These are phyloP conservation scores for Sebastolobus alascanus DNA, from an alignment of 2,797 vertebrate species.

Conservation along the genomic window DNA sequence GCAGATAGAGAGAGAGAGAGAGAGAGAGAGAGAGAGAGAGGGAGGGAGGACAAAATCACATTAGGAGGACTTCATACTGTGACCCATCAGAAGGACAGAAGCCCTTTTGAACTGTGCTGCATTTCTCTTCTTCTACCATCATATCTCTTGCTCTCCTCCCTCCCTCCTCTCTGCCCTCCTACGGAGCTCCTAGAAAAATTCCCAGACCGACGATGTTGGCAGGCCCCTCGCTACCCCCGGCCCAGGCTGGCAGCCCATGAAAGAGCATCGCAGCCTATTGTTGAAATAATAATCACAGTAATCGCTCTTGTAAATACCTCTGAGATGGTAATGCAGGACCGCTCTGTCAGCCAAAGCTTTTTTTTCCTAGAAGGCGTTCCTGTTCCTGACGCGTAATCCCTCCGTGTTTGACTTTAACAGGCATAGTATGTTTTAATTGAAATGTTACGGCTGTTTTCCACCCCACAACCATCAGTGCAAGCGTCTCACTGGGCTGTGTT, in stretches of 20 bases:
- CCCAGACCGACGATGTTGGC: constrained; percentile 81
- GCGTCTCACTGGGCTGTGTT: constrained; percentile 28
- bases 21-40: constrained; percentile 81
- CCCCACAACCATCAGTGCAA: constrained; percentile 30
- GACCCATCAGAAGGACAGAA: constrained; percentile 74
- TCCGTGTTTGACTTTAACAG: constrained; percentile 70
- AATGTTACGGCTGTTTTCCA: constrained; percentile 62
- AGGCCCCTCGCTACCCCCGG: constrained; percentile 72
- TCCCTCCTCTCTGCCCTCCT: constrained; percentile 39
- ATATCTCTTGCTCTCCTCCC: constrained; percentile 18
- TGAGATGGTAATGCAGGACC: constrained; percentile 77
- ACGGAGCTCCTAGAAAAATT: constrained; percentile 72
- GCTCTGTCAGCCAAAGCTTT: constrained; percentile 76
- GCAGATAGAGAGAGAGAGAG: constrained; percentile 83
- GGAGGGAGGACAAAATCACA: constrained; percentile 58
- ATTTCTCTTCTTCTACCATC: constrained; percentile 21
- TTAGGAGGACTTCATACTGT: constrained; percentile 44
- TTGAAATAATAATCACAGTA: constrained; percentile 90
- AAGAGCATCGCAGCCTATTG: constrained; percentile 86
- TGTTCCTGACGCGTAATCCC: constrained; percentile 74
- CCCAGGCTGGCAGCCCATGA: constrained; percentile 86
- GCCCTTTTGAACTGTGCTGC: constrained; percentile 78
- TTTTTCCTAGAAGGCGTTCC: constrained; percentile 77
- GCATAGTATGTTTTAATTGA: constrained; percentile 62
- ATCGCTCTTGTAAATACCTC: constrained; percentile 86